Conservation (phyloP, 2,888 invertebrate species). For the Lamellibrachia satsuma region DNA sequence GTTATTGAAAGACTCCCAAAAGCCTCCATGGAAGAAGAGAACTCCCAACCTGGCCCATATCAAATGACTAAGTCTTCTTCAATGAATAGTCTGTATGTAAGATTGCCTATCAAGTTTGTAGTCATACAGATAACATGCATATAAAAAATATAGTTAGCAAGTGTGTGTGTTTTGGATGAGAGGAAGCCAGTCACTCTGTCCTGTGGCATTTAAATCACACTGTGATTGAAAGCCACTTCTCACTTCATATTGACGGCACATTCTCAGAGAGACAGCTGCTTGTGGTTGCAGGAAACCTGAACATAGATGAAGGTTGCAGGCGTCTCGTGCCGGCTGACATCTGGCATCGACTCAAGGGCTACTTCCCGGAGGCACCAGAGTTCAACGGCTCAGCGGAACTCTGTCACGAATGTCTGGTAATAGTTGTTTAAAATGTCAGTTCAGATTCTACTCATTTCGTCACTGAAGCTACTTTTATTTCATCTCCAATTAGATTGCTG, state of each 20-base stretch:
- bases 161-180: neutral
- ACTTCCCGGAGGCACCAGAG: conserved; percentile 64
- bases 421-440: neutral
- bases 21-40: neutral
- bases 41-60: neutral
- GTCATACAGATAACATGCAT: neutral
- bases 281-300: conserved; percentile 59
- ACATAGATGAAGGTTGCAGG: conserved; percentile 62
- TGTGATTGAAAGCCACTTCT: neutral
- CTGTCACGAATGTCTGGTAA: conserved; percentile 52
- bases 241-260: neutral
- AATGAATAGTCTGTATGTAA: neutral
- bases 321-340: conserved; percentile 68
- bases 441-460: neutral
- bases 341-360: conserved; percentile 69
- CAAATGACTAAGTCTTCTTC: neutral
- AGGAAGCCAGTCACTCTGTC: neutral
- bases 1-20: neutral
- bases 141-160: neutral
- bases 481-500: too few relatives aligned
- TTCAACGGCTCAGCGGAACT: conserved; percentile 45
- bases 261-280: neutral
- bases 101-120: neutral
- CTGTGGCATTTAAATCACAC: neutral
- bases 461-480: too few relatives aligned